Conservation (phyloP, 1,140 invertebrate species). For the Dendrolimus punctatus region DNA sequence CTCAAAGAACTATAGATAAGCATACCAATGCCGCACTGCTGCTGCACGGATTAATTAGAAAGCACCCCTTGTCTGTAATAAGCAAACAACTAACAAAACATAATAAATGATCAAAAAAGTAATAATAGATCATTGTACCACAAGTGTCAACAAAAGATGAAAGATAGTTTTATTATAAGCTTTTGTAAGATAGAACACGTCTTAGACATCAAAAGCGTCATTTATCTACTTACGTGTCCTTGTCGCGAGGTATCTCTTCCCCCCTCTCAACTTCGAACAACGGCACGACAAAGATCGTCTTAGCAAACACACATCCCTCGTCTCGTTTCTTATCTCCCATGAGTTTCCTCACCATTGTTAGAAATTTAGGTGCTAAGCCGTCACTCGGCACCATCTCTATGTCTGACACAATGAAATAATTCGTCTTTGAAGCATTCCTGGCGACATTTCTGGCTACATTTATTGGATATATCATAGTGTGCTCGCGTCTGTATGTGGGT, state of each 20-base stretch:
- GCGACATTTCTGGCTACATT: slow-evolving; percentile 84
- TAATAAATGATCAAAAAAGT: too few species aligned
- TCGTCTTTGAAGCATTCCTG: slow-evolving; percentile 73
- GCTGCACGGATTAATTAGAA: too few species aligned
- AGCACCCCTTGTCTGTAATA: too few species aligned
- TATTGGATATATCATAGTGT: slow-evolving; percentile 79
- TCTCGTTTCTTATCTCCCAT: slow-evolving; percentile 55
- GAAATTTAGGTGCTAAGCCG: slow-evolving; percentile 75
- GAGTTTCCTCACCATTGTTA: slow-evolving; percentile 73
- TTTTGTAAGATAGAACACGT: too few species aligned
- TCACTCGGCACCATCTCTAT: slow-evolving; percentile 82
- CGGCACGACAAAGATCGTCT: slow-evolving; percentile 79
- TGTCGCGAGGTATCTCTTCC: slow-evolving; percentile 75
- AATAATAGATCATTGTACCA: too few species aligned
- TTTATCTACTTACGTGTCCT: slow-evolving; percentile 66
- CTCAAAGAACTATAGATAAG: too few species aligned
- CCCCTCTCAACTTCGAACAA: slow-evolving; percentile 82
- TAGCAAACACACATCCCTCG: slow-evolving; percentile 57
- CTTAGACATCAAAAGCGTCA: slow-evolving; percentile 16
- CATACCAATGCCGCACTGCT: too few species aligned
- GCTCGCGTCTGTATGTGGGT: slow-evolving; percentile 68
- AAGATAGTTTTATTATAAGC: too few species aligned
- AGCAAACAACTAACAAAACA: too few species aligned
- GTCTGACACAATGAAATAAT: slow-evolving; percentile 83
- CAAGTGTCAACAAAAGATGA: too few species aligned